Percentiles rank a stretch among this genome's conserved stretches.
These are phyloP conservation scores for Dioctria linearis DNA, from an alignment of 2,888 invertebrate genomes.

Conservation along the genomic window DNA sequence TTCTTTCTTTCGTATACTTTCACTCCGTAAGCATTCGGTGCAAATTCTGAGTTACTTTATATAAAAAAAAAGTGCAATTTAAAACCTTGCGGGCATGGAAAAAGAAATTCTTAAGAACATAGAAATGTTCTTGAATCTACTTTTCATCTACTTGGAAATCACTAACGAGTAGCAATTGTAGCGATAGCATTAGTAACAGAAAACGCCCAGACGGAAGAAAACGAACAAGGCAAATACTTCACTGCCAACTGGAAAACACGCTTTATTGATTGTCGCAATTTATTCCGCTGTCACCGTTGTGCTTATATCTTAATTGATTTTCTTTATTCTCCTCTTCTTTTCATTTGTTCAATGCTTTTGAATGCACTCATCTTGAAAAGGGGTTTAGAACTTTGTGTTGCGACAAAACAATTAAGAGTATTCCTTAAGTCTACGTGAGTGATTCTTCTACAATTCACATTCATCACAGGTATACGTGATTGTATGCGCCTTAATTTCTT, in stretches of 20 bases:
- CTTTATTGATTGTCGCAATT: constrained; percentile 51
- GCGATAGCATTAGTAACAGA: constrained; percentile 41
- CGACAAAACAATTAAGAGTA: no score
- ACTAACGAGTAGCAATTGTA: constrained; percentile 38
- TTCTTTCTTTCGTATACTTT: constrained; percentile 12
- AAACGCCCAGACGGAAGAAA: neutral
- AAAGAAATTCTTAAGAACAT: neutral
- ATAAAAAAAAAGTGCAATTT: constrained; percentile 4
- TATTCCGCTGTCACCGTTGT: constrained; percentile 48
- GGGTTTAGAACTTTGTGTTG: no score
- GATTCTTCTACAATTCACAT: no score
- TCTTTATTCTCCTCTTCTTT: constrained; percentile 19
- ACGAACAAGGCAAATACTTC: neutral
- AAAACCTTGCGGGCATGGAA: neutral
- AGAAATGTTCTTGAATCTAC: constrained; percentile 4
- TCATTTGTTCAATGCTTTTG: no score
- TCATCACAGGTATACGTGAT: no score
- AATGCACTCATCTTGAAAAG: no score
- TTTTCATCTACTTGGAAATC: constrained; percentile 15
- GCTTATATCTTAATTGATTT: constrained; percentile 50
- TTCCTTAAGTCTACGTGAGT: no score
- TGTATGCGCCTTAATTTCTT: no score
- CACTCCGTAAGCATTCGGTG: constrained; percentile 9
- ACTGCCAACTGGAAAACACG: constrained; percentile 15
- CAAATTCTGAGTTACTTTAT: neutral